Evolutionary conservation across 2,888 invertebrate genomes (phyloP).

Genomic region (Stomorhina lunata): DNA sequence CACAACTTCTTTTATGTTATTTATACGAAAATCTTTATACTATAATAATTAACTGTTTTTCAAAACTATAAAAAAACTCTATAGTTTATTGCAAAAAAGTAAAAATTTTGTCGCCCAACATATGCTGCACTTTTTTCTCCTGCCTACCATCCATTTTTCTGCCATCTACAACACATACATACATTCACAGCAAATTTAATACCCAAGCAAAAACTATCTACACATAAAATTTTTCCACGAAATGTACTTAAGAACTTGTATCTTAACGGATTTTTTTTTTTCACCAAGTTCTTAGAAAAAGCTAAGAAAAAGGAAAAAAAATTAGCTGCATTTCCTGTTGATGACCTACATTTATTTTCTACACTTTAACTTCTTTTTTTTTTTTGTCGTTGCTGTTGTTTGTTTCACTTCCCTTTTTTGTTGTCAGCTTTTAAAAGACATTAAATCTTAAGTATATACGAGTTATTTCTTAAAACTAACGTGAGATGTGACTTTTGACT

Average conservation of each 20-base stretch:
- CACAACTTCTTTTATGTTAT: too few relatives aligned
- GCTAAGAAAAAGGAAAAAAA: slow-evolving; percentile 15
- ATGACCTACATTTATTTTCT: slow-evolving; percentile 51
- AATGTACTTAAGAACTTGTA: slow-evolving; percentile 25
- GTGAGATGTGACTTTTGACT: slow-evolving; percentile 43
- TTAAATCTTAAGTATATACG: slow-evolving; percentile 37
- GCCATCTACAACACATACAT: too few relatives aligned
- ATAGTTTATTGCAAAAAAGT: background rate
- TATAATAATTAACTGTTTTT: too few relatives aligned
- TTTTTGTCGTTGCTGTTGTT: slow-evolving; percentile 4
- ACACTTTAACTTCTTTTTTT: background rate
- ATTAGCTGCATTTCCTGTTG: slow-evolving; percentile 64
- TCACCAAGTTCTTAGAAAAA: background rate
- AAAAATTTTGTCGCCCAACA: slow-evolving; percentile 24
- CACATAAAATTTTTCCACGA: slow-evolving; percentile 17
- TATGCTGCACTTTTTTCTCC: slow-evolving; percentile 20
- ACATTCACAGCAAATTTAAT: background rate
- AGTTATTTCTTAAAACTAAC: slow-evolving; percentile 32
- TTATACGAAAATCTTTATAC: too few relatives aligned
- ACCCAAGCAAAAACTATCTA: background rate
- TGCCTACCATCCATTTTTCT: background rate
- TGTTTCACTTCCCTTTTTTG: background rate
- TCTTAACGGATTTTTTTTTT: background rate
- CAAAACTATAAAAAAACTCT: too few relatives aligned
- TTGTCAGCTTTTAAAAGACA: slow-evolving; percentile 5